A percentile compares a stretch with the other conserved stretches of the same genome.
phyloP scores from a whole-genome alignment of 1,140 invertebrate species.

The Plodia interpunctella region DNA sequence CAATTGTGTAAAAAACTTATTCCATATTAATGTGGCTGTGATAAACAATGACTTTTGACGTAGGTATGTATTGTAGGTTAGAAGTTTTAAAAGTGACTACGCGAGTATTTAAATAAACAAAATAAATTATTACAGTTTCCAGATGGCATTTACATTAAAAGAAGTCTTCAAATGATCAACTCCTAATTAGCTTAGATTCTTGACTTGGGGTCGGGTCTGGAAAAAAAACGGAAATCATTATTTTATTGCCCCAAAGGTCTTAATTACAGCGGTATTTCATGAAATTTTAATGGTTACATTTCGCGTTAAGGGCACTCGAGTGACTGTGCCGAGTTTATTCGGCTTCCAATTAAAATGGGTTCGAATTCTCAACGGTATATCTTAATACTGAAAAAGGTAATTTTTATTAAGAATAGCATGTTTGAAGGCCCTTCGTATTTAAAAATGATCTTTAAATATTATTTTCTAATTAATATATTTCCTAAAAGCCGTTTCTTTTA shows the following conservation, averaged over 20 bases:
- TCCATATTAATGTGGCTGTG: too few species aligned
- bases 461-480: neutral
- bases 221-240: neutral
- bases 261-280: constrained; percentile 1
- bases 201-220: neutral
- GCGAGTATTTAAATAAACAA: too few species aligned
- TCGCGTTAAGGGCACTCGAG: neutral
- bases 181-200: neutral
- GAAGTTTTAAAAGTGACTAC: too few species aligned
- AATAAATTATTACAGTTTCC: neutral
- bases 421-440: neutral
- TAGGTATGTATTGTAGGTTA: too few species aligned
- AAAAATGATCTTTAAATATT: neutral
- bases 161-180: neutral
- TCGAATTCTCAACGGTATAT: neutral
- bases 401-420: neutral
- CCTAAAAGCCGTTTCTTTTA: neutral
- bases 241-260: neutral
- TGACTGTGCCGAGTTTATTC: neutral
- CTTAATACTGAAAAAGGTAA: neutral
- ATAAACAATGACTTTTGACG: too few species aligned
- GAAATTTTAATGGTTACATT: constrained; percentile 2
- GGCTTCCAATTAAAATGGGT: constrained; percentile 1
- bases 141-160: neutral
- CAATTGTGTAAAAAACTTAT: too few species aligned